Evolutionary conservation across 2,888 invertebrate genomes (phyloP).

Genomic region (Gisinianus flammeolus): DNA sequence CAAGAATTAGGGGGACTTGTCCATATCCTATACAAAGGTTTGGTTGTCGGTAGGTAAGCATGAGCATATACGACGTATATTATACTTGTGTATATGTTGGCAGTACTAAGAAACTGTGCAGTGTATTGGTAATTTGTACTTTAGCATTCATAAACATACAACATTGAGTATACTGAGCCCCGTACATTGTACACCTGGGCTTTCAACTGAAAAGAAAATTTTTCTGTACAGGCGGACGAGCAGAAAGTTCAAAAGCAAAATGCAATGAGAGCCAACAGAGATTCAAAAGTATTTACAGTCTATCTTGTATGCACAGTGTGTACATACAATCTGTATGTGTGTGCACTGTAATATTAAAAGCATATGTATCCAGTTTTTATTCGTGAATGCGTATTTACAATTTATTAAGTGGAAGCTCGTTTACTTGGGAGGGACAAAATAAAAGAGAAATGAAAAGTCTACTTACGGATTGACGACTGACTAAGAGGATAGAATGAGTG

Average conservation of each 20-base stretch:
- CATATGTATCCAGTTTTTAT: too few species aligned
- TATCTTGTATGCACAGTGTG: neutral
- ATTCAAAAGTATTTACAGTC: neutral
- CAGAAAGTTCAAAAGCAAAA: conserved; percentile 36
- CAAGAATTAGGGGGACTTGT: neutral
- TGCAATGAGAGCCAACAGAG: conserved; percentile 6
- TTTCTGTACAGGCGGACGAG: conserved; percentile 25
- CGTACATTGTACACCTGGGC: conserved; percentile 33
- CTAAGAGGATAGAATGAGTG: conserved; percentile 13
- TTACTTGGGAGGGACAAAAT: conserved; percentile 36
- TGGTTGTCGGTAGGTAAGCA: neutral
- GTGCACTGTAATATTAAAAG: too few species aligned
- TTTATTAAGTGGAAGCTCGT: conserved; percentile 36
- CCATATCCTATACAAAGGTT: neutral
- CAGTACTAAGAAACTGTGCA: neutral
- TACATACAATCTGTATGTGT: too few species aligned
- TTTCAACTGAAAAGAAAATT: conserved; percentile 19
- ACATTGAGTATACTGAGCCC: conserved; percentile 16
- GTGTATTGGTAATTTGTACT: conserved; percentile 21
- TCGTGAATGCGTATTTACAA: conserved; percentile 14
- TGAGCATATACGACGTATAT: neutral
- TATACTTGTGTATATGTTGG: neutral
- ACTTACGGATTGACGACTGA: conserved; percentile 32
- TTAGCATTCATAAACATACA: conserved; percentile 32
- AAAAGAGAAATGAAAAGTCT: conserved; percentile 28